These are phyloP conservation scores for Falco peregrinus DNA, from an alignment of 2,797 vertebrate species.

Conservation along the genomic window DNA sequence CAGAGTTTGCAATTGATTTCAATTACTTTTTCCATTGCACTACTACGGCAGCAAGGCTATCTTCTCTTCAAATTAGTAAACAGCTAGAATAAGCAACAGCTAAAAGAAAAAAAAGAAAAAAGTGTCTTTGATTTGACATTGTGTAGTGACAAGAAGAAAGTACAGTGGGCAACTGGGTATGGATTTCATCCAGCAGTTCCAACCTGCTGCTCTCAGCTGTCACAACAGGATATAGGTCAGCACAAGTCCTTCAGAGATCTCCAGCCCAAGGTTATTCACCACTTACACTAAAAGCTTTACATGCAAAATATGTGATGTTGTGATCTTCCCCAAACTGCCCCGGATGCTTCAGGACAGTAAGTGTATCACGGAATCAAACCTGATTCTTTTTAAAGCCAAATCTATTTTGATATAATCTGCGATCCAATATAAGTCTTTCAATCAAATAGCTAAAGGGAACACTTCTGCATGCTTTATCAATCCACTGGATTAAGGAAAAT, in stretches of 20 bases:
- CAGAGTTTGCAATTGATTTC: background rate
- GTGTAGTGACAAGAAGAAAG: slow-evolving; percentile 35
- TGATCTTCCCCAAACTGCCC: background rate
- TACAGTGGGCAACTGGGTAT: slow-evolving; percentile 43
- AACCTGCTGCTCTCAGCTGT: slow-evolving; percentile 62
- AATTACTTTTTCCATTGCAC: background rate
- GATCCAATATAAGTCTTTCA: background rate
- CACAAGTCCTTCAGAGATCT: background rate
- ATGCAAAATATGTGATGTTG: background rate
- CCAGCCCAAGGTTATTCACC: slow-evolving; percentile 36
- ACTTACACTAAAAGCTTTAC: slow-evolving; percentile 4
- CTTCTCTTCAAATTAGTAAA: background rate
- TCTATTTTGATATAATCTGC: background rate
- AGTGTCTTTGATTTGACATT: slow-evolving; percentile 33
- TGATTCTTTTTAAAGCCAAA: background rate
- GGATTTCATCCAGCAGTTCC: slow-evolving; percentile 61
- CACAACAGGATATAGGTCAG: slow-evolving; percentile 52
- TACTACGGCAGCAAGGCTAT: background rate
- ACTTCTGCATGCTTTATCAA: background rate
- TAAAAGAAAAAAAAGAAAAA: background rate
- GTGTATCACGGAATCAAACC: background rate
- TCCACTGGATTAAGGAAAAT: background rate
- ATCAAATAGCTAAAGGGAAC: background rate
- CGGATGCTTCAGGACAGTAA: background rate
- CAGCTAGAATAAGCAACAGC: background rate